Evolutionary conservation across 64 coral and sea anemone genomes (phyloP).

Genomic region (Montipora foliosa): DNA sequence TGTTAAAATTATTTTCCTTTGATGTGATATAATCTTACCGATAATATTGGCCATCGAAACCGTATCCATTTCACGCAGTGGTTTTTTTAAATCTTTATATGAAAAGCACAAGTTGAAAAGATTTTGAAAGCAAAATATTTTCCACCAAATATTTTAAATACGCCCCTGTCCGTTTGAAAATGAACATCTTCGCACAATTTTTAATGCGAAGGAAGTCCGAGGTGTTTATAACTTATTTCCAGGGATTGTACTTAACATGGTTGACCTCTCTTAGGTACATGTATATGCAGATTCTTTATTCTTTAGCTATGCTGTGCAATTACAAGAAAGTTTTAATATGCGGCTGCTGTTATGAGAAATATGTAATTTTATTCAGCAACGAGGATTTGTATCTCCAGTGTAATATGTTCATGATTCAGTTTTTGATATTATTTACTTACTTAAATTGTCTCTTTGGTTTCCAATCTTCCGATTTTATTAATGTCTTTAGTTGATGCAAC

Average conservation of each 20-base stretch:
- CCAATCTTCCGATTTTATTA: not conserved
- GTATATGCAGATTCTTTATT: not conserved
- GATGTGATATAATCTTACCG: not conserved
- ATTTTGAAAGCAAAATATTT: not conserved
- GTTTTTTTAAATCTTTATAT: not conserved
- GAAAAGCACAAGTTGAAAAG: not conserved
- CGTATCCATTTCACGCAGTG: not conserved
- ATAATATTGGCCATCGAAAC: not conserved
- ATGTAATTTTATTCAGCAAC: not conserved
- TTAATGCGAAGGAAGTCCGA: too few relatives aligned
- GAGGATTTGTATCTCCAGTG: not conserved
- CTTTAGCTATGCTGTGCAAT: not conserved
- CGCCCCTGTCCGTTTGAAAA: too few relatives aligned
- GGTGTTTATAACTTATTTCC: not conserved
- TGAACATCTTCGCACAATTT: not conserved
- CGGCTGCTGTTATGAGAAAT: not conserved
- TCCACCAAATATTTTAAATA: too few relatives aligned
- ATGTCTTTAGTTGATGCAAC: too few relatives aligned
- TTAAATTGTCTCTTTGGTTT: not conserved
- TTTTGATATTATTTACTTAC: not conserved
- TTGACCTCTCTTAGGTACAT: not conserved
- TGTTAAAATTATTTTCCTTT: not conserved
- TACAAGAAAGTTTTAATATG: not conserved
- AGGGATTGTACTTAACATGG: not conserved
- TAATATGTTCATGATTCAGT: not conserved